Base-by-base conservation (phyloP, 2,797 vertebrate genomes). In the Smutsia gigantea region DNA sequence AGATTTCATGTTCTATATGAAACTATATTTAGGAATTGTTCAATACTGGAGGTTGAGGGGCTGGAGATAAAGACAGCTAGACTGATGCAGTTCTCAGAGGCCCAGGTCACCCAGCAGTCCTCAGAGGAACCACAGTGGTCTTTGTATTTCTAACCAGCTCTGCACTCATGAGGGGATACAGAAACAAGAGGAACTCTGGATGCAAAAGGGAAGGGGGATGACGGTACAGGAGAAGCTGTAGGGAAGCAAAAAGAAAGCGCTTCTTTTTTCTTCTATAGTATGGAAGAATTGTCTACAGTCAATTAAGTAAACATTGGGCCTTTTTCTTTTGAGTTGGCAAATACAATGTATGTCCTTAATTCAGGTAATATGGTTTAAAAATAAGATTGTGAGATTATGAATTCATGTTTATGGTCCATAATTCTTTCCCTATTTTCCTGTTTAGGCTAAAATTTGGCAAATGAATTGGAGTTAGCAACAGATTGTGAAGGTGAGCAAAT, bases 401-500 rank as follows among this genome's bases (percentile, higher is more conserved):
- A 68, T 84, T 93, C 55, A 71, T 86, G 7, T 46, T 9, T 46
- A 46, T 46, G 42, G 42, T 46, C 9, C 42, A 9, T 46, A 46
- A 81, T 72, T n/a, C 53, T 74, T 90, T 86, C 39, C 37, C 39
- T 74, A 89, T 66, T 92, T 82, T 51, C 18, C 63, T 87, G 34
- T 46, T 95, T 74, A 64, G 23, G 51, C 31, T 84, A 91, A 87
- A 95, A 94, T 25, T 39, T 75, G 25, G 77, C 74, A 78, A 86
- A 82, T 46, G 61, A 34, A 90, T 55, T 82, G 17, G 37, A 69
- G 17, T 78, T 78, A 84, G 57, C 53, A 94, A 93, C 46, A 94
- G 72, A 75, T 66, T 84, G 84, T 68, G 39, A 75, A 69, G 46
- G 53, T 92, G 59, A 84, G 39, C 55, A 97, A 79, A 81, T 66